phyloP scores from a whole-genome alignment of 92 coral and sea anemone species.

The Metridium senile region DNA sequence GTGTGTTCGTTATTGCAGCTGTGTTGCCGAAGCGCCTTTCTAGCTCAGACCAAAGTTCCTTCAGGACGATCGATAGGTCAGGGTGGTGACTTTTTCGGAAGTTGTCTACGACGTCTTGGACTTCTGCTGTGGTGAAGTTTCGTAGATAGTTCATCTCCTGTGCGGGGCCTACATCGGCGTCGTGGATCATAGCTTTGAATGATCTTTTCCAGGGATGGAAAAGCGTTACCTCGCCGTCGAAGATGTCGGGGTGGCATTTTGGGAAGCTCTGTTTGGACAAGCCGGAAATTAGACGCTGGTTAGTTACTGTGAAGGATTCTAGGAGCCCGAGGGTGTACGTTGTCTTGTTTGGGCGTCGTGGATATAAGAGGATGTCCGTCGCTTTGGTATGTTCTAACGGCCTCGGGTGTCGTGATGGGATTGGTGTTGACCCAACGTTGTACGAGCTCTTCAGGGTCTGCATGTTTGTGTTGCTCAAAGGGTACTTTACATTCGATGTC shows the following conservation, averaged over 20 bases:
- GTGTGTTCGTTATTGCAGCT: neutral
- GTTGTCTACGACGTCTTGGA: constrained; percentile 33
- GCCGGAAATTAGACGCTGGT: constrained; percentile 38
- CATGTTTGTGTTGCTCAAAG: too few relatives aligned
- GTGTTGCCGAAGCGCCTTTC: constrained; percentile 41
- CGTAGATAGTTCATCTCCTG: constrained; percentile 55
- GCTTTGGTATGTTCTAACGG: too few relatives aligned
- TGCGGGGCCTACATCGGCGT: constrained; percentile 38
- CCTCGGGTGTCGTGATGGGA: too few relatives aligned
- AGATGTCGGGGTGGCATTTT: constrained; percentile 54
- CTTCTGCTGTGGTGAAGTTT: constrained; percentile 27
- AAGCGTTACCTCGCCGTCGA: constrained; percentile 45
- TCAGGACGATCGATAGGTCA: constrained; percentile 17
- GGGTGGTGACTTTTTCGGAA: constrained; percentile 32
- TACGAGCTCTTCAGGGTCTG: too few relatives aligned
- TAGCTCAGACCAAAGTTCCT: constrained; percentile 37
- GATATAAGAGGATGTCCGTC: too few relatives aligned
- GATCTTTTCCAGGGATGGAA: constrained; percentile 61
- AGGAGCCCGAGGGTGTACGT: constrained; percentile 9
- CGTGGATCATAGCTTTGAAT: constrained; percentile 42
- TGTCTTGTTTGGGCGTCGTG: too few relatives aligned
- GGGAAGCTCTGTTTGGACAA: constrained; percentile 54
- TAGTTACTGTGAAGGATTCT: constrained; percentile 36
- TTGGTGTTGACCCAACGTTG: too few relatives aligned
- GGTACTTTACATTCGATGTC: too few relatives aligned